Conservation (phyloP, 2,888 invertebrate species). For the Drosophila bunnanda region DNA sequence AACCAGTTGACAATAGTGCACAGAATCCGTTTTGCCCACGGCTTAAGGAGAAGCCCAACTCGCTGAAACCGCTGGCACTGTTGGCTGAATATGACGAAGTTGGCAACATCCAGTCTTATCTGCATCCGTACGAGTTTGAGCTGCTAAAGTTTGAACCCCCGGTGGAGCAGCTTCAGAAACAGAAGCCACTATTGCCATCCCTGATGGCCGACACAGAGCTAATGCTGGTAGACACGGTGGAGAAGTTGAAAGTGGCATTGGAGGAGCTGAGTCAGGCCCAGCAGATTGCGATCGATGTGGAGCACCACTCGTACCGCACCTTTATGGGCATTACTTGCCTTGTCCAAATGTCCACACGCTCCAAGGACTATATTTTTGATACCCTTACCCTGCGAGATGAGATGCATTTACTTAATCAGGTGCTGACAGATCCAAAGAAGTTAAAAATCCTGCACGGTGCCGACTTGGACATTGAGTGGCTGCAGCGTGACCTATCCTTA, state of each 20-base stretch:
- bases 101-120: conserved; percentile 88
- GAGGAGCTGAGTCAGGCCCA: conserved; percentile 88
- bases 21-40: conserved; percentile 91
- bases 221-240: conserved; percentile 88
- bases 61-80: conserved; percentile 91
- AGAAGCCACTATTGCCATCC: conserved; percentile 84
- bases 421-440: conserved; percentile 95
- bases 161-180: conserved; percentile 85
- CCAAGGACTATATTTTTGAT: conserved; percentile 95
- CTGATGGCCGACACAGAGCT: conserved; percentile 88
- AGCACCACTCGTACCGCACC: conserved; percentile 96
- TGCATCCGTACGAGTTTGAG: conserved; percentile 96
- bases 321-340: conserved; percentile 98
- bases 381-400: conserved; percentile 93
- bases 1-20: conserved; percentile 92
- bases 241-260: conserved; percentile 88
- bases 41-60: conserved; percentile 94
- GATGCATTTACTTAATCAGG: conserved; percentile 92
- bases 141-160: conserved; percentile 89
- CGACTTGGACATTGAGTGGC: conserved; percentile 94
- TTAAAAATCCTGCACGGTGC: conserved; percentile 98
- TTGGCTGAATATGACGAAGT: conserved; percentile 89
- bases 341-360: conserved; percentile 94
- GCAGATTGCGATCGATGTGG: conserved; percentile 95
- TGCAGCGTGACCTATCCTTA: conserved; percentile 97